Conservation (phyloP, 2,113 vertebrate genomes). For the Meles meles region DNA sequence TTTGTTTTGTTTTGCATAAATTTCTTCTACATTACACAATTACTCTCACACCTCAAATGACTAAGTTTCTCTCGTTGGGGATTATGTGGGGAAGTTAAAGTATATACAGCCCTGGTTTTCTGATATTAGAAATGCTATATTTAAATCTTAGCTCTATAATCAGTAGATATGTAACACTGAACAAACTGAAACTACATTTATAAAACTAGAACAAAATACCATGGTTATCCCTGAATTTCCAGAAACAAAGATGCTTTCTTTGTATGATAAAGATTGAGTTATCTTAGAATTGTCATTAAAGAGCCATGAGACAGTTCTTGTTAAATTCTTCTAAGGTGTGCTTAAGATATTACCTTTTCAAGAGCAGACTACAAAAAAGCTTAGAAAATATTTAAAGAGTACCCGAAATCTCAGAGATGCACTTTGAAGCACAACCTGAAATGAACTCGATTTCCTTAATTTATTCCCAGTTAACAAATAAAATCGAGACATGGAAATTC, state of each 20-base stretch:
- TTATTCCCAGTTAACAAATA: not conserved
- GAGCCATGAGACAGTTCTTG: not conserved
- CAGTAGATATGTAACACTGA: not conserved
- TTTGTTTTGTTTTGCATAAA: not conserved
- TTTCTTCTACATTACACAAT: not conserved
- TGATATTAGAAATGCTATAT: not conserved
- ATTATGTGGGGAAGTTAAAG: not conserved
- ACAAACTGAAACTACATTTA: not conserved
- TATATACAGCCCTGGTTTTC: not conserved
- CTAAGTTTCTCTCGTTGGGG: not conserved
- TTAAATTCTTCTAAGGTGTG: not conserved
- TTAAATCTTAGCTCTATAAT: not conserved
- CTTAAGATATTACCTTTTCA: not conserved
- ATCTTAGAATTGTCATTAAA: not conserved
- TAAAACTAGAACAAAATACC: not conserved
- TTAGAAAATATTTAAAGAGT: not conserved
- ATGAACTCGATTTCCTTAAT: constrained; percentile 7
- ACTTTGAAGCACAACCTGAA: not conserved
- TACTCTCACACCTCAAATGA: not conserved
- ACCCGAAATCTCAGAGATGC: not conserved
- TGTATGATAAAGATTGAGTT: not conserved
- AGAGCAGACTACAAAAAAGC: not conserved
- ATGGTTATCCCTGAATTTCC: not conserved
- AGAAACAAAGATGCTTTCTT: not conserved
- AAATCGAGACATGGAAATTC: not conserved